Evolutionary conservation across 2,797 vertebrate genomes (phyloP), one percentile per base, ranked within the genome.

Genomic region (Galago senegalensis): DNA sequence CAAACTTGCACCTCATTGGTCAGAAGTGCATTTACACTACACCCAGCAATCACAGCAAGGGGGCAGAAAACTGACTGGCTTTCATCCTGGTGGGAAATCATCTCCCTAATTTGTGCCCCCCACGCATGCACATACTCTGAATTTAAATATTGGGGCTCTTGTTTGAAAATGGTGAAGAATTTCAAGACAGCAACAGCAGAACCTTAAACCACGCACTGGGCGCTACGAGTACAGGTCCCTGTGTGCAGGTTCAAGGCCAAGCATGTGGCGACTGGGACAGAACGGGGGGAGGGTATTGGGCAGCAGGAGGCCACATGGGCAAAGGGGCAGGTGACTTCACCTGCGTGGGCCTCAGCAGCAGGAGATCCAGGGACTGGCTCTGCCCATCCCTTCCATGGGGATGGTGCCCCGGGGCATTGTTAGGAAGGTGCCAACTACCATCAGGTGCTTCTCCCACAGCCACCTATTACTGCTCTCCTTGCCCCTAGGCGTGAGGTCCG

Each of bases 301-400:
- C 27, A 27, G 29, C 60, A 31, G 18, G 49, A 40, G 16, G 43
- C 13, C 49, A 53, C 49, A 53, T 53, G 49, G 49, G 43, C 25
- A 16, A n/a, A 37, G 4, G 69, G 61, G 25, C 40, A 37, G 7
- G 37, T 46, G 53, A 70, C 37, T 21, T 40, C 0, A 0, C n/a
- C 61, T 60, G 5, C 1, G 0, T 0, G 25, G 12, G 21, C 65
- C 14, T 1, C n/a, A 25, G n/a, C 40, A 43, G 49, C 21, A 29
- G 61, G 61, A 63, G 61, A 63, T 63, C 61, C 25, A 5, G 25
- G 61, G 43, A n/a, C 46, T 21, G 21, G n/a, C 63, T 49, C 2
- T 65, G 63, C 37, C 27, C 0, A 14, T n/a, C 56, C 49, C 72
- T 34, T 2, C 5, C 8, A 12, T 0, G 2, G 12, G 31, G n/a